Conservation (phyloP, 2,113 vertebrate genomes). For the Amblyornis subalaris region DNA sequence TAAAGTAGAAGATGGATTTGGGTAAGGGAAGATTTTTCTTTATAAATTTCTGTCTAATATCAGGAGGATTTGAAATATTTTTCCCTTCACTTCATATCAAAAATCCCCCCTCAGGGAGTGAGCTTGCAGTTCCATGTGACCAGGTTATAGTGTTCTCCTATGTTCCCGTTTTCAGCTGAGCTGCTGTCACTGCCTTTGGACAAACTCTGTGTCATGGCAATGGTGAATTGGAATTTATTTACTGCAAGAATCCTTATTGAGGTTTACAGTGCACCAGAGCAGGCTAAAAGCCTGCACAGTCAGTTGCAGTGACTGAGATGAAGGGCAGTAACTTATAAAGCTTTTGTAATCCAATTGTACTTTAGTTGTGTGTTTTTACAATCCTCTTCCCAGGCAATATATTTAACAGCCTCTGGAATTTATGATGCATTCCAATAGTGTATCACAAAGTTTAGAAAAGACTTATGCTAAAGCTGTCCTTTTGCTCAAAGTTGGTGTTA, state of each 20-base stretch:
- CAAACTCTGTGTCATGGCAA: not conserved
- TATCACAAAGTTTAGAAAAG: not conserved
- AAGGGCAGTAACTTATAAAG: not conserved
- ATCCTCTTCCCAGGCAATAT: not conserved
- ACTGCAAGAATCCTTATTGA: not conserved
- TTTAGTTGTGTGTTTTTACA: not conserved
- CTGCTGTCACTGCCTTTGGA: not conserved
- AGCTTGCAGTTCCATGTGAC: not conserved
- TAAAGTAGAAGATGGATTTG: not conserved
- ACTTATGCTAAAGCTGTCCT: not conserved
- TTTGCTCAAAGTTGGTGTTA: not conserved
- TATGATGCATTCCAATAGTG: not conserved
- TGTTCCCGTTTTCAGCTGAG: not conserved
- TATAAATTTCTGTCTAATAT: not conserved
- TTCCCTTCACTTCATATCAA: not conserved
- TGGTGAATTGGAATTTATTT: not conserved
- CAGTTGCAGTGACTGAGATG: not conserved
- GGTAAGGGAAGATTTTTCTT: not conserved
- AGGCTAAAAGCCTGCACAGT: not conserved
- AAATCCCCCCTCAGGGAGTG: not conserved
- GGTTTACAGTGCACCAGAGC: not conserved
- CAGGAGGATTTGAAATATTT: not conserved
- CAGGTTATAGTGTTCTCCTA: not conserved
- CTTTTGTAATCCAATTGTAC: conserved; percentile 4
- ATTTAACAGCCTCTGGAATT: conserved; percentile 1